phyloP scores from a whole-genome alignment of 2,113 vertebrate genomes.

The Alectura lathami region DNA sequence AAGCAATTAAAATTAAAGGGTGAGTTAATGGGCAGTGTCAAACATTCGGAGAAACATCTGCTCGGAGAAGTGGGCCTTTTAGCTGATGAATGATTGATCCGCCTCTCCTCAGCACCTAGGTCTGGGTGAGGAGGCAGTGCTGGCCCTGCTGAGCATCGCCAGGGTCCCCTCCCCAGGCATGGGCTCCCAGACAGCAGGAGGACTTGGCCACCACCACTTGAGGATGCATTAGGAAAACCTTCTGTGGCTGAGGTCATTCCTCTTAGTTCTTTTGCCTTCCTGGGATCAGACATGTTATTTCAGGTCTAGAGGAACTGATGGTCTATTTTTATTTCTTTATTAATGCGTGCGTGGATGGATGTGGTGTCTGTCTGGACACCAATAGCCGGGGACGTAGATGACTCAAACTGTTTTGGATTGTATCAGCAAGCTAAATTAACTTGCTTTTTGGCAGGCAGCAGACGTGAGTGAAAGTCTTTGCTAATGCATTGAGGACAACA shows the following conservation, averaged over 20 bases:
- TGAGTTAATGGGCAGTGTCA: conserved; percentile 77
- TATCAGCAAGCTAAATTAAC: conserved; percentile 35
- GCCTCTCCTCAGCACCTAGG: conserved; percentile 19
- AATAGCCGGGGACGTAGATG: not conserved
- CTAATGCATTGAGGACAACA: not conserved
- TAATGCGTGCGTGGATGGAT: not conserved
- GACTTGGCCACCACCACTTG: not conserved
- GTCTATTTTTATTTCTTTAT: conserved; percentile 32
- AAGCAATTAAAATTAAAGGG: conserved; percentile 76
- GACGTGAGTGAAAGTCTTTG: not conserved
- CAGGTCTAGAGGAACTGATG: not conserved
- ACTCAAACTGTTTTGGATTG: not conserved
- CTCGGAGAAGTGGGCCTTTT: conserved; percentile 68
- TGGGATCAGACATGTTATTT: not conserved
- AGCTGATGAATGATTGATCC: conserved; percentile 73
- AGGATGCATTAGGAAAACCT: not conserved
- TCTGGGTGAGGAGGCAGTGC: not conserved
- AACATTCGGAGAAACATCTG: conserved; percentile 75
- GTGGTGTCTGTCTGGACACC: not conserved
- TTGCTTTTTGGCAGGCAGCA: conserved; percentile 13
- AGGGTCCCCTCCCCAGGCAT: not conserved
- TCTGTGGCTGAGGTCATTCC: not conserved
- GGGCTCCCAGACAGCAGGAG: not conserved
- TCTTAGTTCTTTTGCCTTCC: not conserved
- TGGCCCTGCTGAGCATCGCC: not conserved